phyloP scores from a whole-genome alignment of 2,888 invertebrate genomes.

The Lepidocyrtoides sp. region DNA sequence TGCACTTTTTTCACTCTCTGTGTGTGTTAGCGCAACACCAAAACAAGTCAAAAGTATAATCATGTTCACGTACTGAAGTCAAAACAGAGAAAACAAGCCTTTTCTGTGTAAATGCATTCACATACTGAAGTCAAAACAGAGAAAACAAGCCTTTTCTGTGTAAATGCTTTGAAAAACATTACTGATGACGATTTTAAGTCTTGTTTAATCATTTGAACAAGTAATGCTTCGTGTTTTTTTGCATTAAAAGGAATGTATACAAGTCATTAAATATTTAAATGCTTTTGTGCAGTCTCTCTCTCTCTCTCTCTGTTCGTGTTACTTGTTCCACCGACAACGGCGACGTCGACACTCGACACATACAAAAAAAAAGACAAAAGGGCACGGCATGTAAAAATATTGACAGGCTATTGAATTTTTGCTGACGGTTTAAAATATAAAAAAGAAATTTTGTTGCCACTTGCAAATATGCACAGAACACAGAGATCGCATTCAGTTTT shows the following conservation, averaged over 20 bases:
- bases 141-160: slow-evolving; percentile 3
- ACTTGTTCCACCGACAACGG: slow-evolving; percentile 20
- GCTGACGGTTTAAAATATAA: slow-evolving; percentile 15
- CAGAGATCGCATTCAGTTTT: not conserved
- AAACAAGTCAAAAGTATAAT: not conserved
- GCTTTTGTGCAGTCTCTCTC: not conserved
- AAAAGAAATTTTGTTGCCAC: not conserved
- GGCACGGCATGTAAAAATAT: not conserved
- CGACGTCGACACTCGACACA: not conserved
- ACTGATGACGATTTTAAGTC: slow-evolving; percentile 18
- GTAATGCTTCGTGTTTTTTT: slow-evolving; percentile 50
- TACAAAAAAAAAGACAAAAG: no score
- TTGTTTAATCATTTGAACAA: slow-evolving; percentile 56
- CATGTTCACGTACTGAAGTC: not conserved
- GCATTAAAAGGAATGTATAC: slow-evolving; percentile 10
- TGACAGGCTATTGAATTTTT: slow-evolving; percentile 33
- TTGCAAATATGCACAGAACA: not conserved
- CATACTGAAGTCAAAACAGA: not conserved
- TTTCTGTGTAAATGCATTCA: slow-evolving; percentile 33
- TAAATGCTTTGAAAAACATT: slow-evolving; percentile 40
- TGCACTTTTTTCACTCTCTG: not conserved
- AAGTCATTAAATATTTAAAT: slow-evolving; percentile 47
- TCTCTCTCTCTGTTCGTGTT: slow-evolving; percentile 30
- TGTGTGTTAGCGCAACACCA: not conserved
- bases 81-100: not conserved